Conservation (phyloP, 1,140 invertebrate species). For the Leptinotarsa defecta region DNA sequence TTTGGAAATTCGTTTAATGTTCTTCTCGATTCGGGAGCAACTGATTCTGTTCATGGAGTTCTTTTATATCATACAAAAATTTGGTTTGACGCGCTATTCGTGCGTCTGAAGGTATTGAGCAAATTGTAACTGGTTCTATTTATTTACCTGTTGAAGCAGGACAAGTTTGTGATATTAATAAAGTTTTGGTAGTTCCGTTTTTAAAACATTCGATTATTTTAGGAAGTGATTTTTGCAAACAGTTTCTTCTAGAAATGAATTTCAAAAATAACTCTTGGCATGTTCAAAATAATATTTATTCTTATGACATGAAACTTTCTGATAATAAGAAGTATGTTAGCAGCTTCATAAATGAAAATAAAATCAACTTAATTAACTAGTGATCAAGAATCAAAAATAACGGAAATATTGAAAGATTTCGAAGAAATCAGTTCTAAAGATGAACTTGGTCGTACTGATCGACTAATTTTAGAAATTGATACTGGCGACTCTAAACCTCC, state of each 20-base stretch:
- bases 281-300: background rate
- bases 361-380: background rate
- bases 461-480: background rate
- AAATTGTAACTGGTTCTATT: background rate
- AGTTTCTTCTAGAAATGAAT: background rate
- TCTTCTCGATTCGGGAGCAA: background rate
- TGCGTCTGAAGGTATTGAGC: background rate
- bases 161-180: background rate
- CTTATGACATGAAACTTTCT: background rate
- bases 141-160: background rate
- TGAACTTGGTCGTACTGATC: background rate
- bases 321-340: background rate
- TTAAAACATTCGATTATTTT: background rate
- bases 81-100: background rate
- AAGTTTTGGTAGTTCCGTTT: background rate
- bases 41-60: background rate
- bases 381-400: background rate
- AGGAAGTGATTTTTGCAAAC: background rate
- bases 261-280: background rate
- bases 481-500: background rate
- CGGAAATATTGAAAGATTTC: background rate
- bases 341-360: background rate
- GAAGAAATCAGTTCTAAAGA: background rate
- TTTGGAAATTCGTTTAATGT: background rate
- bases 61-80: background rate